Base-by-base conservation (phyloP, 2,888 invertebrate species). In the Phlogophora meticulosa region DNA sequence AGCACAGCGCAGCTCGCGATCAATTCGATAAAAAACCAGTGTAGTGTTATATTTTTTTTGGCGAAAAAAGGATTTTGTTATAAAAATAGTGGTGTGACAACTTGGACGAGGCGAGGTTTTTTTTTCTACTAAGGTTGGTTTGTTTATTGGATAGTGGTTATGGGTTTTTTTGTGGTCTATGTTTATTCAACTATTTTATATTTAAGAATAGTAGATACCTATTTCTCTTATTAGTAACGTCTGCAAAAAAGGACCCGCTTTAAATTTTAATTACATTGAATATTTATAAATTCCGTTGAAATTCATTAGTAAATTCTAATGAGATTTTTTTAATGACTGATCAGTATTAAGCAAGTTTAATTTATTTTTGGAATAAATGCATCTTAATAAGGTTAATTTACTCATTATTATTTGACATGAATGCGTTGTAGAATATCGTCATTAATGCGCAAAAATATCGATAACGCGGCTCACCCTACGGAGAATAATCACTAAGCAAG, bases 101-200 rank as follows among this genome's bases (percentile, higher is more conserved):
- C 81, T 87, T 85, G 91, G 92, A 88, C 79, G 88, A 81, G 61
- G 84, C 87, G 76, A 80, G 91, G 83, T 87, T 88, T 87, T 90
- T 90, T 87, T 73, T 68, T 77, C 73, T 76, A 75, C 71, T 80
- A 89, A 92, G 92, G 92, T 92, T 82, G 17, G 84, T 81, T 52
- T 76, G 76, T 79, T 79, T 78, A 80, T 66, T 63, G 58, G 45
- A 46, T 68, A 51, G 28, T 66, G 13, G 55, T 72, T 79, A 81
- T 65, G 70, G n/a, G 70, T 38, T 62, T 72, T 74, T 73, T 57
- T 58, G 57, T 72, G 61, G 46, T 76, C 71, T 75, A 58, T 68
- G 53, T 55, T 66, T 72, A 72, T 64, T 62, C 24, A 52, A 63
- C 70, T 73, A 67, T 63, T 79, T 62, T 61, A 73, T 66, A 57